Base-by-base conservation (phyloP, 2,797 vertebrate species). In the Synaphobranchus kaupii region DNA sequence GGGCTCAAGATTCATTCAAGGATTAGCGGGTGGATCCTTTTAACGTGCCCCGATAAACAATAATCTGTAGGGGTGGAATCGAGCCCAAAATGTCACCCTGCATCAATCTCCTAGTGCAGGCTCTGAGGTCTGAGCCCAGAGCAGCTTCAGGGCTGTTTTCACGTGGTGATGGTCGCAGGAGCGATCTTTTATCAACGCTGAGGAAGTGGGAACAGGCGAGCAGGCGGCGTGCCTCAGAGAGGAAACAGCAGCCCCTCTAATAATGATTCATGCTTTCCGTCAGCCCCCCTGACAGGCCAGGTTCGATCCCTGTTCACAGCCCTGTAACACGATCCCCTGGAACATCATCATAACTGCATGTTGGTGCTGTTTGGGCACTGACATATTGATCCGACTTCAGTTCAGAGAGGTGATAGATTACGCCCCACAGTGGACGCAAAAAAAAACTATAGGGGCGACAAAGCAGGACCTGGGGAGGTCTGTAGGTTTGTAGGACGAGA, bases 261-360 rank as follows among this genome's bases (percentile, higher is more conserved):
- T 95, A 93, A 94, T 96, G 96, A 97, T 96, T 96, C 95, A 96
- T 97, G 96, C 92, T 93, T 94, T 95, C 95, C 95, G 95, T 97
- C 96, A 95, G 86, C 86, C 92, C 92, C 93, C 93, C 91, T 96
- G 95, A 94, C 95, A 97, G 97, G 92, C 93, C 88, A 89, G 95
- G 95, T 96, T 97, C 96, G 96, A 97, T 97, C 96, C 93, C 95
- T 96, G 96, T 93, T 92, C 93, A 91, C 93, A 89, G 89, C 92
- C 86, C 95, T 96, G 96, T 95, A 96, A 97, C 95, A 90, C 89
- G 94, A 94, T 95, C 93, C 96, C 95, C 94, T 92, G 94, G 93
- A 95, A 96, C 96, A 96, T 96, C 96, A 93, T 97, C 96, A 96
- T 96, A 97, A 97, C 95, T 94, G 95, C 94, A 93, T 84, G 50